Base-by-base conservation (phyloP, 2,888 invertebrate genomes). In the Chrysolina oricalcia region DNA sequence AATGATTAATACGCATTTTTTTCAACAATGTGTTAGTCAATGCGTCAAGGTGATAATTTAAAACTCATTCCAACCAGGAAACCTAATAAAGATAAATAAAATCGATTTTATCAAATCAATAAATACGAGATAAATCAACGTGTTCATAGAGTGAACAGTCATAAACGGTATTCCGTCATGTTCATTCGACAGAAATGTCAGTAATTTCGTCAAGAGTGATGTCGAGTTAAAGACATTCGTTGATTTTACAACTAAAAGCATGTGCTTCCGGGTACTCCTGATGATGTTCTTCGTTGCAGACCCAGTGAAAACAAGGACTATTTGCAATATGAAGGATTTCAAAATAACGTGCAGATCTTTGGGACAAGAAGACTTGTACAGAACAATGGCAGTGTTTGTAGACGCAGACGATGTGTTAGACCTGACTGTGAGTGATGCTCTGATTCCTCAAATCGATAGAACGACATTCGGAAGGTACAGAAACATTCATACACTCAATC, bases 291-390 rank as follows among this genome's bases (percentile, higher is more conserved):
- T 27, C 21, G 17, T 17, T 35, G 13, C 56, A n/a, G 19, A 15
- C 15, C 11, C 15, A 53, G 21, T 15, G 15, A 15, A 27, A 13
- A 10, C 68, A 5, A 43, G 35, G 35, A 53, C n/a, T 17, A n/a
- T 50, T n/a, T 75, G 75, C 48, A 65, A 19, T 27, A 23, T 66
- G 40, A 56, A 59, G 1, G 46, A 70, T 8, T n/a, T 41, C 11
- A 76, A 79, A 72, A 72, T 82, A 6, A 76, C 40, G 21, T 82
- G 81, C 65, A 65, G 53, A 0, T 71, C 67, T 23, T 46, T 79
- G 15, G 21, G 17, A 46, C 15, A 65, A 56, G 48, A 73, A 10
- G 70, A 78, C 21, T 70, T 80, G 35, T 64, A 62, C 21, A 59
- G 40, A 23, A 63, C 75, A 10, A 40, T 80, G 11, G 62, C 71